These are phyloP conservation scores for Belgica antarctica DNA, from an alignment of 2,888 invertebrate species.

Conservation along the genomic window DNA sequence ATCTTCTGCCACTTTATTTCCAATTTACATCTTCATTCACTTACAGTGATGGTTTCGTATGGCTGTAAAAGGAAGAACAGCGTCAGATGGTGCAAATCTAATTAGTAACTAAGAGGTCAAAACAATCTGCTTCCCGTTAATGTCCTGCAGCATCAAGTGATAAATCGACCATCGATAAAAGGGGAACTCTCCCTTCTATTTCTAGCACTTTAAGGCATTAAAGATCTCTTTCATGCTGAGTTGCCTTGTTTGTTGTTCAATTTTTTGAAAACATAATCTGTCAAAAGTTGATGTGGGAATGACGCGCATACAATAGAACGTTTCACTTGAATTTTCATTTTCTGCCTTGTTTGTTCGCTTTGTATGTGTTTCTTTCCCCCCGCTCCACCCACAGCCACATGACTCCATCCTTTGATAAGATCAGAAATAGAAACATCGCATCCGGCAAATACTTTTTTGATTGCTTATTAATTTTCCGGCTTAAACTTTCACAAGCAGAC, in stretches of 20 bases:
- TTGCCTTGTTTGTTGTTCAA: too few species aligned
- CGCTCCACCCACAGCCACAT: not conserved
- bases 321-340: not conserved
- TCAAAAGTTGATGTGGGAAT: not conserved
- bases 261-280: not conserved
- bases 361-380: not conserved
- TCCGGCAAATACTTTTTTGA: too few species aligned
- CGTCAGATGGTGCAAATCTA: conserved; percentile 32
- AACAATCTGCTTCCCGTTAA: conserved; percentile 25
- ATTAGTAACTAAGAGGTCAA: conserved; percentile 26
- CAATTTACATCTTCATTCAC: not conserved
- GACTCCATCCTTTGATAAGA: not conserved
- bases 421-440: conserved; percentile 5
- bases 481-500: conserved; percentile 1
- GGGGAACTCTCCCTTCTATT: not conserved
- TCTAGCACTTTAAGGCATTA: not conserved
- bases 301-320: not conserved
- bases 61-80: not conserved
- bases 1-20: too few species aligned
- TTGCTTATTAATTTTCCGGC: not conserved
- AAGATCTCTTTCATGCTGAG: not conserved
- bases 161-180: not conserved
- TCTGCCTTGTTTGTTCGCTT: not conserved
- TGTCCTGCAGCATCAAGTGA: not conserved
- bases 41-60: not conserved